Conservation (phyloP, 2,888 invertebrate species). For the Colletes collaris region DNA sequence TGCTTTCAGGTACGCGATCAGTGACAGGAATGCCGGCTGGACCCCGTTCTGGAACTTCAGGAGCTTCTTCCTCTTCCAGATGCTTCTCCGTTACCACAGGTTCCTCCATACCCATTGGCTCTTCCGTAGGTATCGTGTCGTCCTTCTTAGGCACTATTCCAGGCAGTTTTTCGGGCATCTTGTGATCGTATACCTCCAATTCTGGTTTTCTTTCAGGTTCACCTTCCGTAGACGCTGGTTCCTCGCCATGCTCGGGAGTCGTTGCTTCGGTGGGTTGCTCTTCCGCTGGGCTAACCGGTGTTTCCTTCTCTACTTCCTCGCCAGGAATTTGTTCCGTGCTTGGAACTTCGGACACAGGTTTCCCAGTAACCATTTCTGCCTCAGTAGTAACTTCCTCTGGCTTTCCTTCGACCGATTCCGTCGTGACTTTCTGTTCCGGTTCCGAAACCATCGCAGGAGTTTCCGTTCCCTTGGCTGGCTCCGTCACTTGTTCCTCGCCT, state of each 20-base stretch:
- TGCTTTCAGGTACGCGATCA: conserved; percentile 73
- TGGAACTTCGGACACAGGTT: conserved; percentile 28
- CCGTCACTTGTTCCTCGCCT: conserved; percentile 30
- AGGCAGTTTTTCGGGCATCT: conserved; percentile 28
- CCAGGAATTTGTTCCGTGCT: conserved; percentile 48
- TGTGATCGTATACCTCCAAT: conserved; percentile 38
- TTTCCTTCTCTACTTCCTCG: conserved; percentile 26
- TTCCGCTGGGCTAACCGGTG: conserved; percentile 19
- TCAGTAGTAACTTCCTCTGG: conserved; percentile 30
- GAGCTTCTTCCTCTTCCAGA: conserved; percentile 21
- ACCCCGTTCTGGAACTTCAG: conserved; percentile 65
- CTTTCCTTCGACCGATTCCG: conserved; percentile 4
- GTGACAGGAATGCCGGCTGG: conserved; percentile 73
- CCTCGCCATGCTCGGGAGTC: conserved; percentile 13
- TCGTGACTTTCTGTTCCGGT: conserved; percentile 9
- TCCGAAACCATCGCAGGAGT: conserved; percentile 10
- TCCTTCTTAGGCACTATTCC: conserved; percentile 54
- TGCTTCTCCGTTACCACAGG: conserved; percentile 15
- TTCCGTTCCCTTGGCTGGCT: conserved; percentile 34
- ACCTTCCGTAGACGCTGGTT: conserved; percentile 22
- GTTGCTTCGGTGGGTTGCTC: conserved; percentile 34
- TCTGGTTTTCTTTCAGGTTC: conserved; percentile 41
- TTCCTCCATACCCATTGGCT: conserved; percentile 12
- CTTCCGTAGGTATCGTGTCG: conserved; percentile 35
- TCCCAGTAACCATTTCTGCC: conserved; percentile 28